Conservation (phyloP, 1,140 invertebrate species). For the Uloborus diversus region DNA sequence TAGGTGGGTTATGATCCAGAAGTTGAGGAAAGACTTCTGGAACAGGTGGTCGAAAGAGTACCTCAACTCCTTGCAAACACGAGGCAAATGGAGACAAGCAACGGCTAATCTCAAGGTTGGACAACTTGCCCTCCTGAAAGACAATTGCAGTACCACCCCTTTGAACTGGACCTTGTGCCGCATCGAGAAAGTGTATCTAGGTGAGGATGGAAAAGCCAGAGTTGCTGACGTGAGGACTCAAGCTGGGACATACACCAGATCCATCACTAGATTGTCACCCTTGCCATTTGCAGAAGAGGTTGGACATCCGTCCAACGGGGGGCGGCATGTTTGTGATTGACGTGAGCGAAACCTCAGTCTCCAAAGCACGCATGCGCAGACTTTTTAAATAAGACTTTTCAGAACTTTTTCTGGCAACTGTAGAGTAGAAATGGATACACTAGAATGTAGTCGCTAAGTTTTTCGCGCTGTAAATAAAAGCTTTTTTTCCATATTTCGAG, state of each 20-base stretch:
- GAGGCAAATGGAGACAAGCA: background rate
- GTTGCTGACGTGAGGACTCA: background rate
- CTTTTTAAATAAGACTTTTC: no score
- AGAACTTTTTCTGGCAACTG: no score
- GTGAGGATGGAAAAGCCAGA: background rate
- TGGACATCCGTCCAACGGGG: background rate
- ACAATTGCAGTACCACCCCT: background rate
- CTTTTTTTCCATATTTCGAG: no score
- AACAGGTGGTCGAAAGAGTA: background rate
- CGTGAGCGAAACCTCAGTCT: no score
- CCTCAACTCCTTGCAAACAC: background rate
- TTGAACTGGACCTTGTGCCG: background rate
- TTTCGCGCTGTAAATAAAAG: no score
- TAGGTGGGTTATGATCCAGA: background rate
- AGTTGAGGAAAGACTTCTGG: background rate
- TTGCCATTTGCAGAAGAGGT: background rate
- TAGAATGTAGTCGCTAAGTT: no score
- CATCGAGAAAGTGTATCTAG: background rate
- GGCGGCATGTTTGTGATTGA: no score
- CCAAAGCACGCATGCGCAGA: no score
- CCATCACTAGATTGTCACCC: background rate
- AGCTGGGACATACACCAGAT: background rate
- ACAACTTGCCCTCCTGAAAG: background rate
- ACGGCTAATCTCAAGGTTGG: background rate
- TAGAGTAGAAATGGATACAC: no score